Conservation (phyloP, 2,113 vertebrate genomes). For the Platanista minor region DNA sequence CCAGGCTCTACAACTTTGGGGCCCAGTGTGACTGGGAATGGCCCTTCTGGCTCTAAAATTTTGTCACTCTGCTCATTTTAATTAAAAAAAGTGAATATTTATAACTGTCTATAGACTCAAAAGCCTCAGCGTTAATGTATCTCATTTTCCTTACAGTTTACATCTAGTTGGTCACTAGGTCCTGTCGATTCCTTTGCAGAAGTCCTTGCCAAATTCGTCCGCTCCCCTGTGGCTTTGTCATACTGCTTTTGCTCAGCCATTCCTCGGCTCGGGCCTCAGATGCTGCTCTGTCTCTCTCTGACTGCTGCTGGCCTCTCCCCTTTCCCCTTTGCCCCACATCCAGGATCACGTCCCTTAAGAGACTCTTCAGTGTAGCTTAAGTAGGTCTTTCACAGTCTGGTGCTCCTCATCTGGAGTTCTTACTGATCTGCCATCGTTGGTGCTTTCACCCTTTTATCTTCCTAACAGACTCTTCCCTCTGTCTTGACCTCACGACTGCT, state of each 20-base stretch:
- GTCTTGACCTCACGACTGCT: not conserved
- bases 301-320: not conserved
- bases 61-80: not conserved
- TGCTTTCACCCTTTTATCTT: not conserved
- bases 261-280: not conserved
- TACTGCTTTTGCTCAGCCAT: not conserved
- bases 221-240: not conserved
- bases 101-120: not conserved
- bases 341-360: not conserved
- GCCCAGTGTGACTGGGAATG: not conserved
- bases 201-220: not conserved
- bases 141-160: not conserved
- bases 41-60: not conserved
- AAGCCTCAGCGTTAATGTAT: not conserved
- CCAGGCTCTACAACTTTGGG: not conserved
- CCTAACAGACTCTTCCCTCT: not conserved
- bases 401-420: not conserved
- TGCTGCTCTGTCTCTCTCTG: not conserved
- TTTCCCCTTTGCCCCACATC: not conserved
- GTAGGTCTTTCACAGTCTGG: not conserved
- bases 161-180: not conserved
- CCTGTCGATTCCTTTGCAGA: not conserved
- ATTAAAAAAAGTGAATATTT: not conserved
- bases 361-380: not conserved
- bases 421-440: too few relatives aligned